These are phyloP conservation scores for Drosophila bunnanda DNA, from an alignment of 2,888 invertebrate genomes.

Conservation along the genomic window DNA sequence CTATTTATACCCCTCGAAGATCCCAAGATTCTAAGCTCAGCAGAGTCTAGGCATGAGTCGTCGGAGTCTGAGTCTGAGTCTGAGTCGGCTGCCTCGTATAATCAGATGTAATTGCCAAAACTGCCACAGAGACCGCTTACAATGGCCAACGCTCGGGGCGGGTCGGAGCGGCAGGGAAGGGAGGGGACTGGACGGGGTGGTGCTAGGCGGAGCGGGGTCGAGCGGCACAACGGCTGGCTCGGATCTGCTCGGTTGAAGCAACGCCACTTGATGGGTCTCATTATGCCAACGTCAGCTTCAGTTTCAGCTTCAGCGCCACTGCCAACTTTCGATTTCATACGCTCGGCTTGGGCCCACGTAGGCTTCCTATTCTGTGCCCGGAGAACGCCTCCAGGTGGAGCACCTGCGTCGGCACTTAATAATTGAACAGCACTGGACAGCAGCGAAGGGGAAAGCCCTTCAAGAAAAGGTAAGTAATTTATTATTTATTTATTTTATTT, in stretches of 20 bases:
- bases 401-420: conserved; percentile 47
- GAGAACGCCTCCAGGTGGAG: conserved; percentile 33
- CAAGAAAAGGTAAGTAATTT: too few relatives aligned
- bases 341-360: conserved; percentile 53
- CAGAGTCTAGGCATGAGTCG: too few relatives aligned
- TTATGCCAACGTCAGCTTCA: conserved; percentile 47
- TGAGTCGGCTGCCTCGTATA: conserved; percentile 48
- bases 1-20: conserved; percentile 75
- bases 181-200: neutral
- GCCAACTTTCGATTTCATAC: conserved; percentile 73
- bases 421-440: neutral
- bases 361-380: conserved; percentile 1
- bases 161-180: neutral
- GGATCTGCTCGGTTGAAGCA: conserved; percentile 2
- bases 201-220: neutral
- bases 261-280: conserved; percentile 53
- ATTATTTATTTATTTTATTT: too few relatives aligned
- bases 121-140: conserved; percentile 49
- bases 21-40: conserved; percentile 41
- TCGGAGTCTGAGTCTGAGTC: conserved; percentile 19
- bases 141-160: conserved; percentile 15
- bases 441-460: conserved; percentile 2
- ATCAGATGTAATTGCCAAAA: conserved; percentile 78
- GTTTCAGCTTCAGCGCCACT: neutral
- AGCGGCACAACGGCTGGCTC: conserved; percentile 9